Conservation (phyloP, 2,797 vertebrate species). For the Naso thynnoides region DNA sequence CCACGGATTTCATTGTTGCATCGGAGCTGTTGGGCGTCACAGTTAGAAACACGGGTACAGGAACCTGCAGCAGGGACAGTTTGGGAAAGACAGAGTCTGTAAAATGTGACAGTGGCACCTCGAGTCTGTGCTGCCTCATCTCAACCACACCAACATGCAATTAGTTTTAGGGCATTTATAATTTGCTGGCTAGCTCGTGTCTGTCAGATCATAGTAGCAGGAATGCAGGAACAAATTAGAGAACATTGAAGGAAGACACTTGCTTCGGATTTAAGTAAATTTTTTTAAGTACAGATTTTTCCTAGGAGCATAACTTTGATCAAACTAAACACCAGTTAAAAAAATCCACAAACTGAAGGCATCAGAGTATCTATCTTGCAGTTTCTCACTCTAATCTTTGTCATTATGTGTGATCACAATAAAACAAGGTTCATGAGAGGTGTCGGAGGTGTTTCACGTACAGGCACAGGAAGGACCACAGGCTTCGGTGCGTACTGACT, state of each 20-base stretch:
- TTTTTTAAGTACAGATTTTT: too few species aligned
- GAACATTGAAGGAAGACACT: too few species aligned
- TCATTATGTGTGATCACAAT: background rate
- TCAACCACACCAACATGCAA: too few species aligned
- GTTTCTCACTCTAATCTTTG: background rate
- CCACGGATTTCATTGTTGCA: accelerated
- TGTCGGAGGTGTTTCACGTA: background rate
- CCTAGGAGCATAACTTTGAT: too few species aligned
- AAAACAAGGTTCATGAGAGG: background rate
- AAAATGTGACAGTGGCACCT: background rate
- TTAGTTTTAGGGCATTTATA: too few species aligned
- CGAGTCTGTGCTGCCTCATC: background rate
- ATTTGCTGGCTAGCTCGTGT: too few species aligned
- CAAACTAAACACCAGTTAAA: background rate
- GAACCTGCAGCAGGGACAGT: slow-evolving; percentile 45
- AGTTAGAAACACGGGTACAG: slow-evolving; percentile 55
- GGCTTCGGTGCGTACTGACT: slow-evolving; percentile 48
- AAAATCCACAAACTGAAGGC: background rate
- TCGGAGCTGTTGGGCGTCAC: background rate
- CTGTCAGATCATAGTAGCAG: too few species aligned
- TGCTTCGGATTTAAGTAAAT: too few species aligned
- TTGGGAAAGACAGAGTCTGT: background rate
- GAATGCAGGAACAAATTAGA: too few species aligned
- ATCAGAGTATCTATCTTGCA: background rate
- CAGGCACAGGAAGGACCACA: slow-evolving; percentile 51